phyloP scores from a whole-genome alignment of 1,140 invertebrate genomes.

The Hormaphis cornu region DNA sequence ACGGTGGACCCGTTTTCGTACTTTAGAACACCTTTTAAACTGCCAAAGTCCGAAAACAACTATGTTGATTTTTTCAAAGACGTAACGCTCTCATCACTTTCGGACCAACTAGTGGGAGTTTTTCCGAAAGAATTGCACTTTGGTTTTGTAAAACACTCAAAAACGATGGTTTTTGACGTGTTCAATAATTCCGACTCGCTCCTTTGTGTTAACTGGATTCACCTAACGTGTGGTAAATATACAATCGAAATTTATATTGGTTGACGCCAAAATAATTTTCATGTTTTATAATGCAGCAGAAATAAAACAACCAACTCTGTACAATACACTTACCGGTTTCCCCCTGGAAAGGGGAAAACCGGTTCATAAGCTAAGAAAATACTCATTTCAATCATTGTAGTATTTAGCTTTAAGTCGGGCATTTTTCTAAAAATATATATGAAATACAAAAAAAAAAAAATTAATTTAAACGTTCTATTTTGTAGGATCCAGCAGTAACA shows the following conservation, averaged over 20 bases:
- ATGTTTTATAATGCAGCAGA: no score
- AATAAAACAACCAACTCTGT: no score
- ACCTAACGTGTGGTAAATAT: no score
- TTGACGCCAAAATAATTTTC: no score
- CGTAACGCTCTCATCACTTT: not conserved
- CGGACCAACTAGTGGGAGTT: not conserved
- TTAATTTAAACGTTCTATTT: not conserved
- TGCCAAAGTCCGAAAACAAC: not conserved
- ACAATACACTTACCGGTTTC: no score
- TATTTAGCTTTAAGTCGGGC: no score
- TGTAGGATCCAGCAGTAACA: not conserved
- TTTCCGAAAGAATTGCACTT: not conserved
- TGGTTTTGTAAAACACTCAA: not conserved
- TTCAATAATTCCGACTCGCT: not conserved
- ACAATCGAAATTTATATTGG: no score
- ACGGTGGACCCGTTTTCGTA: not conserved
- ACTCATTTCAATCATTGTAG: not conserved
- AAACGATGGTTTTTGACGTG: not conserved
- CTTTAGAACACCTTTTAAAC: not conserved
- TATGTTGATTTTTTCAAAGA: not conserved
- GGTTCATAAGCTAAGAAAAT: no score
- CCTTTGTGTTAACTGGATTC: not conserved
- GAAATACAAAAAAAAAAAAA: no score
- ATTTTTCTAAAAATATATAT: no score
- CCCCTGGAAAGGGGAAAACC: no score